Evolutionary conservation across 2,888 invertebrate species (phyloP).

Genomic region (Drosophila quinaria): DNA sequence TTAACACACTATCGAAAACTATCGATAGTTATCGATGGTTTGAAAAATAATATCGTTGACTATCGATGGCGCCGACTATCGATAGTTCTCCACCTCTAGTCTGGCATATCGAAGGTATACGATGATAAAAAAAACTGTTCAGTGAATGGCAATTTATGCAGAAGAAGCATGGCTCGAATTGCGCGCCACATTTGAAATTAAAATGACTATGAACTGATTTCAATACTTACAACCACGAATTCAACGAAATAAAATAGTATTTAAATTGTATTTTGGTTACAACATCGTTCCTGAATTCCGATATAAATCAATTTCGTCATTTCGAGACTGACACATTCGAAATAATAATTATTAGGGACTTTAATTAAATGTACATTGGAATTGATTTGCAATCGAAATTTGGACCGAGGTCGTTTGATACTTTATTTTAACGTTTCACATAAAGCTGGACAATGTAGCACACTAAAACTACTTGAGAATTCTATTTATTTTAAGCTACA

Average conservation of each 20-base stretch:
- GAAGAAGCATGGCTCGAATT: background rate
- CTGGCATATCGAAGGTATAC: background rate
- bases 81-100: too few species aligned
- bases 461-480: conserved; percentile 71
- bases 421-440: conserved; percentile 68
- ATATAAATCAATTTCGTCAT: conserved; percentile 5
- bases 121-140: background rate
- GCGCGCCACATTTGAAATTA: background rate
- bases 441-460: conserved; percentile 79
- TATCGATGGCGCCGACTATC: too few species aligned
- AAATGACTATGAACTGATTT: background rate
- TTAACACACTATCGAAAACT: too few species aligned
- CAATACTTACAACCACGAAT: background rate
- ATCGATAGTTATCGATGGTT: too few species aligned
- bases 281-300: background rate
- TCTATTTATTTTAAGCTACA: conserved; percentile 45
- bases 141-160: background rate
- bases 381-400: conserved; percentile 17
- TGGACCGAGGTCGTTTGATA: conserved; percentile 24
- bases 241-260: background rate
- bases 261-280: conserved; percentile 6
- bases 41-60: too few species aligned
- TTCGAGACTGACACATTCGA: background rate
- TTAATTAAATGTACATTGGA: background rate
- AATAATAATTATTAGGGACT: background rate